Evolutionary conservation across 2,888 invertebrate species (phyloP).

Genomic region (Melanargia galathea): DNA sequence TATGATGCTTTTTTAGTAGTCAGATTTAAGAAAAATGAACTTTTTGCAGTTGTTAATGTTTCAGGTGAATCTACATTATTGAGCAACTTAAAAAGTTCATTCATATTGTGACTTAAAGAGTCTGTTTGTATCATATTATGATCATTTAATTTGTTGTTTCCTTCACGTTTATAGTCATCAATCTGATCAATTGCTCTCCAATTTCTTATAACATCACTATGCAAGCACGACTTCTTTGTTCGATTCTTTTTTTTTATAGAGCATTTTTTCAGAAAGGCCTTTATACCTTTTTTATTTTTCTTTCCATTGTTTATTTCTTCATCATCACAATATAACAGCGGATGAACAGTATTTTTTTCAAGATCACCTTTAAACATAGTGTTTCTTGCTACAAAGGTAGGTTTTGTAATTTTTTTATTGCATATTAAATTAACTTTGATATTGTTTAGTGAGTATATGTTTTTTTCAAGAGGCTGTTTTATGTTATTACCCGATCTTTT

Average conservation of each 20-base stretch:
- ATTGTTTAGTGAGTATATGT: slow-evolving; percentile 60
- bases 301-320: slow-evolving; percentile 31
- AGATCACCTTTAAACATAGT: slow-evolving; percentile 7
- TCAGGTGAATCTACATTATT: slow-evolving; percentile 21
- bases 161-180: not conserved
- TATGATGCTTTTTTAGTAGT: not conserved
- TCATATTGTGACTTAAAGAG: slow-evolving; percentile 45
- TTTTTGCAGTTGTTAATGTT: not conserved
- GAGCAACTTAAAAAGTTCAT: slow-evolving; percentile 49
- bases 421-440: slow-evolving; percentile 67
- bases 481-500: slow-evolving; percentile 33
- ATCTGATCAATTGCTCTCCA: not conserved
- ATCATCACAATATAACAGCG: slow-evolving; percentile 33
- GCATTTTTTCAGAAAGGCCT: slow-evolving; percentile 43
- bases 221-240: slow-evolving; percentile 32
- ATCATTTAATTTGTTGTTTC: slow-evolving; percentile 7
- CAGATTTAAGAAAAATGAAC: not conserved
- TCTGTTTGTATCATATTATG: slow-evolving; percentile 24
- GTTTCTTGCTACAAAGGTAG: slow-evolving; percentile 17
- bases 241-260: slow-evolving; percentile 37
- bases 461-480: slow-evolving; percentile 27
- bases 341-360: slow-evolving; percentile 20
- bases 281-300: slow-evolving; percentile 44
- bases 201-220: not conserved
- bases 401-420: slow-evolving; percentile 43